These are phyloP conservation scores for Drosophila subpulchrella DNA, from an alignment of 1,140 invertebrate genomes.

Conservation along the genomic window DNA sequence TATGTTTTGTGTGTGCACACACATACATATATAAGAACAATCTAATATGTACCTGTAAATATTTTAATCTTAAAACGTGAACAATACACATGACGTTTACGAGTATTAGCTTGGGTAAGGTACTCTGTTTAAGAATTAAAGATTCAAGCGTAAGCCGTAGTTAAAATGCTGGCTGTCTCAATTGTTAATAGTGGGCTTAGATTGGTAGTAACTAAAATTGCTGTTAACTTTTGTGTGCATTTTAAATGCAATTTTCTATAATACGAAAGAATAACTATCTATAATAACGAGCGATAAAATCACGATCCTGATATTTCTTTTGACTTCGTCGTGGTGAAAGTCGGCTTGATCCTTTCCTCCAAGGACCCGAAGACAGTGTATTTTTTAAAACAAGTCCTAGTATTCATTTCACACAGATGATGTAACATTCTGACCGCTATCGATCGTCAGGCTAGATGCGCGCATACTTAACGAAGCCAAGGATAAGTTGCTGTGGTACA, in stretches of 20 bases:
- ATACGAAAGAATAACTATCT: constrained; percentile 10
- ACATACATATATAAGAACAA: neutral
- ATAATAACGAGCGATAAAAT: constrained; percentile 12
- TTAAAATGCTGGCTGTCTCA: constrained; percentile 3
- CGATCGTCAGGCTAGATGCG: constrained; percentile 79
- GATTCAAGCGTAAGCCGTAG: constrained; percentile 11
- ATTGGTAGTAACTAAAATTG: constrained; percentile 16
- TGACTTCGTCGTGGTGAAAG: neutral
- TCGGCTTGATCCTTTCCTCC: neutral
- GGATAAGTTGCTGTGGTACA: constrained; percentile 78
- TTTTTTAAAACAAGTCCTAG: neutral
- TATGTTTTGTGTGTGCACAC: neutral
- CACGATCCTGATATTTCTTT: constrained; percentile 6
- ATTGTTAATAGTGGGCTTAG: neutral
- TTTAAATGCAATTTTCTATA: constrained; percentile 24
- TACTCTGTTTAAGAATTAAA: constrained; percentile 5
- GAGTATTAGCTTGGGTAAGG: constrained; percentile 6
- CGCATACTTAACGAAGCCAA: constrained; percentile 77
- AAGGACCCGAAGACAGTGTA: neutral
- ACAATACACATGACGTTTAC: constrained; percentile 10
- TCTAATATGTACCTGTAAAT: neutral
- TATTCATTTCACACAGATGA: constrained; percentile 66
- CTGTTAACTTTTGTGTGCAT: constrained; percentile 38
- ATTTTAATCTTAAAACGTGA: constrained; percentile 13
- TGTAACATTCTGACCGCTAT: constrained; percentile 75